Base-by-base conservation (phyloP, 2,888 invertebrate genomes). In the Theretra japonica region DNA sequence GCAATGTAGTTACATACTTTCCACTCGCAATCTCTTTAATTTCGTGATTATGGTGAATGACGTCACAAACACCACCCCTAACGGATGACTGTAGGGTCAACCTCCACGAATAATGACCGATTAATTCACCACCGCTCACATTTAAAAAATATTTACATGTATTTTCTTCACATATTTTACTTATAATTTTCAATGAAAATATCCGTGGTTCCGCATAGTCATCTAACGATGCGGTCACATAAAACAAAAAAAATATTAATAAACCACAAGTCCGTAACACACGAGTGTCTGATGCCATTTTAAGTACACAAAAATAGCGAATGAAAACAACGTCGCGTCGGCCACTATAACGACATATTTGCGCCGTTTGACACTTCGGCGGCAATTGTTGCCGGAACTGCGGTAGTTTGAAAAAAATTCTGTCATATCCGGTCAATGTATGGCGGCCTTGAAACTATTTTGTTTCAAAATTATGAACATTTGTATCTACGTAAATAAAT, bases 261-360 rank as follows among this genome's bases (percentile, higher is more conserved):
- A 92, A 88, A 81, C 93, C 89, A 93, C 94, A 94, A 94, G 94
- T 94, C 94, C 94, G 94, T 81, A 92, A 82, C 80, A 89, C 81
- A 83, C 82, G 88, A 69, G 77, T 77, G 80, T 85, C 82, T 84
- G 82, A 79, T 83, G 89, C 88, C 94, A 94, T 94, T 89, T 90
- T 90, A 76, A 76, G 72, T 74, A 73, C 75, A 76, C 78, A 81
- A 79, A 84, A 80, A 82, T 79, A 77, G 75, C 75, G 82, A 87
- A 86, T 82, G 80, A 86, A 88, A 89, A 88, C 83, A 83, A 82
- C 76, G 78, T 73, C 76, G 78, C 80, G 77, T 79, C 80, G 77
- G 77, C 73, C 77, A 72, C 75, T 83, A 85, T 75, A 85, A 76
- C 88, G 90, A 92, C 92, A 93, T 93, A 81, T 90, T 92, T 87